Evolutionary conservation across 2,797 vertebrate genomes (phyloP).

Genomic region (Pseudotriccus pelzelni): DNA sequence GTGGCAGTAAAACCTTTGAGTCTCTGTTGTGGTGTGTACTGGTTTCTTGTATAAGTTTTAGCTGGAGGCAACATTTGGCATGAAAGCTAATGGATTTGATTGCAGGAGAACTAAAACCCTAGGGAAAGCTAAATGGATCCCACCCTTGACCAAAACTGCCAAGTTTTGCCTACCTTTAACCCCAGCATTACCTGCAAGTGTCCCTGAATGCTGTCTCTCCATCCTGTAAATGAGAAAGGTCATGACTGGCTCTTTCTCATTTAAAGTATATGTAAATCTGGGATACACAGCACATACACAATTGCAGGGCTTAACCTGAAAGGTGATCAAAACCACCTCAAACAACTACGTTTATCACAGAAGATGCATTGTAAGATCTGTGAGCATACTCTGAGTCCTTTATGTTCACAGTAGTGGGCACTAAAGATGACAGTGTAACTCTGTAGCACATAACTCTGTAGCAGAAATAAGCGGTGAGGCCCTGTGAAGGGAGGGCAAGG

Average conservation of each 20-base stretch:
- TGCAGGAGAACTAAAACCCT: constrained; percentile 21
- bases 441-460: not conserved
- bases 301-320: not conserved
- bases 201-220: constrained; percentile 36
- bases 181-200: constrained; percentile 15
- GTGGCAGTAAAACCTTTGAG: not conserved
- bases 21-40: fast-evolving
- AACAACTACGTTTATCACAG: not conserved
- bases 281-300: constrained; percentile 67
- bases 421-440: not conserved
- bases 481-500: constrained; percentile 2
- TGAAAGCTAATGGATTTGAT: constrained; percentile 36
- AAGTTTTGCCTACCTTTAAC: constrained; percentile 8
- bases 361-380: not conserved
- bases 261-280: constrained; percentile 56
- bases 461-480: not conserved
- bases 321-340: not conserved
- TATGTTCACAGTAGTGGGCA: not conserved
- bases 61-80: not conserved
- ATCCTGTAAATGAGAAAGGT: constrained; percentile 54
- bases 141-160: not conserved
- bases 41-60: not conserved
- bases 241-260: constrained; percentile 24
- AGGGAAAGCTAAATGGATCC: not conserved
- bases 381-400: fast-evolving